phyloP scores from a whole-genome alignment of 1,140 invertebrate species.

The Atta texana region DNA sequence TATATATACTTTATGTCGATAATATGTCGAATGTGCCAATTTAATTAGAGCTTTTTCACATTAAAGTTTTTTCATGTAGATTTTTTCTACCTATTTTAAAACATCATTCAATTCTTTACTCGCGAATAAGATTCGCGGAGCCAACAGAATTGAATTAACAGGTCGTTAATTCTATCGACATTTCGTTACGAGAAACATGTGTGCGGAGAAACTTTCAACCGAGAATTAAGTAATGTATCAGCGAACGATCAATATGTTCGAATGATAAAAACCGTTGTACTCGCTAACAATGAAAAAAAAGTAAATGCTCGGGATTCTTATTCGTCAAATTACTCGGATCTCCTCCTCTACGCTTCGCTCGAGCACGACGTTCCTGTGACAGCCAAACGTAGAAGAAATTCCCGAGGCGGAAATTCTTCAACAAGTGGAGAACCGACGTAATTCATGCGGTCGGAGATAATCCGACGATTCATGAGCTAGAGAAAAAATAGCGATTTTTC shows the following conservation, averaged over 20 bases:
- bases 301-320: not conserved
- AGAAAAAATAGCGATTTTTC: not conserved
- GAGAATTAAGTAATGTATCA: not conserved
- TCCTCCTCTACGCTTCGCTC: not conserved
- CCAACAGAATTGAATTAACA: not conserved
- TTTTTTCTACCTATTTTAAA: not conserved
- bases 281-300: not conserved
- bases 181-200: not conserved
- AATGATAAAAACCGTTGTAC: not conserved
- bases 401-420: slow-evolving; percentile 19
- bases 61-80: too few relatives aligned
- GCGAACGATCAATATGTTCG: not conserved
- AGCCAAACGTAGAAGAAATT: not conserved
- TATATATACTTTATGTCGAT: not conserved
- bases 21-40: not conserved
- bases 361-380: not conserved
- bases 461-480: not conserved
- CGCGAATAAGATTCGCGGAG: not conserved
- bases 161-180: slow-evolving; percentile 9
- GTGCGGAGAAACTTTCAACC: not conserved
- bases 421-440: slow-evolving; percentile 2
- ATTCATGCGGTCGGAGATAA: slow-evolving; percentile 23
- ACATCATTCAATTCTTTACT: not conserved
- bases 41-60: not conserved
- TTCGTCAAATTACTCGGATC: slow-evolving; percentile 38